These are phyloP conservation scores for Trichechus manatus DNA, from an alignment of 2,113 vertebrate genomes.

Conservation along the genomic window DNA sequence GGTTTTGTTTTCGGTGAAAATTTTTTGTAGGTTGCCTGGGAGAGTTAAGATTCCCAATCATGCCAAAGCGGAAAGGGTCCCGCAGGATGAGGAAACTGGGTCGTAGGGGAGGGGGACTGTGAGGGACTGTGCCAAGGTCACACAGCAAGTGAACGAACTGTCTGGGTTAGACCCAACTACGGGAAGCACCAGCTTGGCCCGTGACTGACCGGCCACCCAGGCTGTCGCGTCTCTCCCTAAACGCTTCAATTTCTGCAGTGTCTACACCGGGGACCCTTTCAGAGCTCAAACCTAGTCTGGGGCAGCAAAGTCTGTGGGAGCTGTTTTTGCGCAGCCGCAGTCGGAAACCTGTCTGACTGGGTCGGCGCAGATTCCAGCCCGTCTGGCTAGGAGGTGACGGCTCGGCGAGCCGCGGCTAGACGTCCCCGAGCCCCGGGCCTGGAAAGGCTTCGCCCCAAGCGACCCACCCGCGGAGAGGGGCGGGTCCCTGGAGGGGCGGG, in stretches of 20 bases:
- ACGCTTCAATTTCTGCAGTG: neutral
- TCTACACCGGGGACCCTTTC: neutral
- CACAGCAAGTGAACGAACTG: neutral
- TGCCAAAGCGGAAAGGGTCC: neutral
- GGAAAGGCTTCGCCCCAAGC: neutral
- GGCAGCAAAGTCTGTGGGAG: neutral
- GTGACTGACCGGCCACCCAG: fast-evolving
- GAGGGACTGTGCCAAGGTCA: neutral
- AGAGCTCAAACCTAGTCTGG: neutral
- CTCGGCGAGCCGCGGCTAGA: fast-evolving
- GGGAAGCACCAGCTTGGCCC: neutral
- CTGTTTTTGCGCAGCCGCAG: neutral
- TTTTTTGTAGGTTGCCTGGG: constrained; percentile 18
- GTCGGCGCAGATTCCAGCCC: neutral
- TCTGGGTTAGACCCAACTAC: neutral
- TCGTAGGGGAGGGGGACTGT: neutral
- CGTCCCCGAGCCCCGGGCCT: too few species aligned
- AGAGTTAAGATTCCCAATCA: neutral
- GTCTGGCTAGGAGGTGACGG: neutral
- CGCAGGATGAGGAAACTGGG: neutral
- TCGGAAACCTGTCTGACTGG: neutral
- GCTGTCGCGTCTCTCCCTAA: neutral
- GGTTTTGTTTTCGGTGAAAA: neutral
- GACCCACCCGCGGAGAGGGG: fast-evolving
- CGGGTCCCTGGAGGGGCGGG: neutral